Base-by-base conservation (phyloP, 2,797 vertebrate genomes). In the Kryptolebias ocellatus region DNA sequence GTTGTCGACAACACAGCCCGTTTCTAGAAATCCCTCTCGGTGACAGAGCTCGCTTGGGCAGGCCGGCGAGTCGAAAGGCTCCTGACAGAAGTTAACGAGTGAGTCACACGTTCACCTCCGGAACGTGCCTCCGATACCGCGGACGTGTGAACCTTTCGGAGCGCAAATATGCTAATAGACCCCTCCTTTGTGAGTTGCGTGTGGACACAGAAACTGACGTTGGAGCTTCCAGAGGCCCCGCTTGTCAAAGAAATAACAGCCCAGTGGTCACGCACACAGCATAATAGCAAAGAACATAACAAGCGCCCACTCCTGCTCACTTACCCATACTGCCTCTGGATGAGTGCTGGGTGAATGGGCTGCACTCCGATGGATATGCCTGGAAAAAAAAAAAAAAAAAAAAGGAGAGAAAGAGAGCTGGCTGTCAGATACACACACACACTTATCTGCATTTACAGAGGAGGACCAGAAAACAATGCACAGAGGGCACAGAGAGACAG, bases 241-340 rank as follows among this genome's bases (percentile, higher is more conserved):
- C 86, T 87, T 87, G 84, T 88, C 74, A 89, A 78, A 76, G 69
- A 78, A 78, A 83, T 69, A 60, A 76, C 59, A 73, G 74, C 83
- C 79, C 37, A 42, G 81, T 59, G 81, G 87, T 65, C 18, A 57
- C 42, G 64, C 47, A 49, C 71, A 63, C 61, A 76, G 78, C 24
- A 51, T 18, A 75, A 79, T 27, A 76, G 68, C 72, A 77, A 57
- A 64, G 60, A 85, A 68, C 78, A 80, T 28, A 87, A 70, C 77
- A 76, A 78, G 78, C 62, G 74, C 83, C 81, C 87, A 87, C 88
- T 87, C 85, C 80, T 29, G 73, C 83, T 88, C 76, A 94, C 97
- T 98, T 94, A 99, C 97, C 97, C 97, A 74, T 96, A 97, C 59
- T 96, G 95, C 88, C 97, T 94, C 93, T 98, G 97, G 91, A 99